Evolutionary conservation across 2,113 vertebrate genomes (phyloP).

Genomic region (Heterocephalus glaber): DNA sequence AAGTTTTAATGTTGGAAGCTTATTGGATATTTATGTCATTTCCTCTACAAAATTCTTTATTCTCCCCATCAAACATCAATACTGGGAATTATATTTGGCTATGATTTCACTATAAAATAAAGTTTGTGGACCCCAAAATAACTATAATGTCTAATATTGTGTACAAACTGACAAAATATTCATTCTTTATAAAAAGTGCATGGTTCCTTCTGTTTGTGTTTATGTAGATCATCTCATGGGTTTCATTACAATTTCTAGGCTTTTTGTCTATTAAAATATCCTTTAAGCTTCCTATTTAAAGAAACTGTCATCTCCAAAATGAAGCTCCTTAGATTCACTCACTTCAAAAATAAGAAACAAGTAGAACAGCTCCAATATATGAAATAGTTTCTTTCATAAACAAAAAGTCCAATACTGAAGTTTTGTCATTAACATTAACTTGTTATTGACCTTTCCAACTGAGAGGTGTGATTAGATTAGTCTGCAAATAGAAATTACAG

Average conservation of each 20-base stretch:
- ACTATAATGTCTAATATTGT: not conserved
- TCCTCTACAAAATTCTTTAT: not conserved
- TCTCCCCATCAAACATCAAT: not conserved
- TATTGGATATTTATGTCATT: not conserved
- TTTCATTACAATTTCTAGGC: not conserved
- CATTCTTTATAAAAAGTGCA: conserved; percentile 2
- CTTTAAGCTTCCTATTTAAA: conserved; percentile 40
- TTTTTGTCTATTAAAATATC: conserved; percentile 2
- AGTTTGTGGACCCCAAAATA: not conserved
- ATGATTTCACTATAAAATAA: conserved; percentile 27
- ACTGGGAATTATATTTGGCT: not conserved
- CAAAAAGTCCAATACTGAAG: not conserved
- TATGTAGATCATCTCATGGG: not conserved
- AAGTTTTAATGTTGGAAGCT: not conserved
- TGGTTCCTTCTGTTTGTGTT: not conserved
- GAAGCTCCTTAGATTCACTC: not conserved
- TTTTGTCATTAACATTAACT: not conserved
- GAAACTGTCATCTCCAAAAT: not conserved
- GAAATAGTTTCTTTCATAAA: not conserved
- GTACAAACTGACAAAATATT: not conserved
- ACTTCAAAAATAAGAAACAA: not conserved
- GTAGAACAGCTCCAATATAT: not conserved
- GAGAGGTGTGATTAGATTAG: not conserved
- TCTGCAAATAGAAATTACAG: not conserved
- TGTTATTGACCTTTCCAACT: not conserved